These are phyloP conservation scores for Scaptomyza parva DNA, from an alignment of 2,888 invertebrate species.

Conservation along the genomic window DNA sequence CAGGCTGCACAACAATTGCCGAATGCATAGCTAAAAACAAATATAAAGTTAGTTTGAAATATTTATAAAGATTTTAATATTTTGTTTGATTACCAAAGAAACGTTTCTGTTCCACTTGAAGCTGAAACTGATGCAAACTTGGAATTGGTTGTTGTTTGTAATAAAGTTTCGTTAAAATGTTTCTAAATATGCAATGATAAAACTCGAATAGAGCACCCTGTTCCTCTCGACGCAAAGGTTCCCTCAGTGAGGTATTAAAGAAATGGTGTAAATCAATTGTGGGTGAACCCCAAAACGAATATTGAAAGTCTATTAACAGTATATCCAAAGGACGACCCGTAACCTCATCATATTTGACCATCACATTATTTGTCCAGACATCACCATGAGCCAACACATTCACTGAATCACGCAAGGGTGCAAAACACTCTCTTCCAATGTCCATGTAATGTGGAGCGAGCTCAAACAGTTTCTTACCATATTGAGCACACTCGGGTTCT, in stretches of 20 bases:
- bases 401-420: slow-evolving; percentile 68
- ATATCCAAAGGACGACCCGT: slow-evolving; percentile 76
- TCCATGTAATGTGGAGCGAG: slow-evolving; percentile 82
- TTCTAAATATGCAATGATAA: slow-evolving; percentile 76
- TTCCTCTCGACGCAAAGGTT: slow-evolving; percentile 75
- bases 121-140: slow-evolving; percentile 75
- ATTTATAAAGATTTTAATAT: background rate
- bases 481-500: slow-evolving; percentile 63
- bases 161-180: slow-evolving; percentile 68
- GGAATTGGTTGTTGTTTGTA: slow-evolving; percentile 79
- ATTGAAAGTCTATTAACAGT: slow-evolving; percentile 83
- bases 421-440: slow-evolving; percentile 78
- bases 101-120: slow-evolving; percentile 77
- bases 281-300: slow-evolving; percentile 83
- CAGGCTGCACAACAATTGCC: slow-evolving; percentile 80
- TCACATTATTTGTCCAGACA: slow-evolving; percentile 84
- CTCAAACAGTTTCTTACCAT: slow-evolving; percentile 75
- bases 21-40: slow-evolving; percentile 77
- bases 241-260: slow-evolving; percentile 82
- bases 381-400: slow-evolving; percentile 84
- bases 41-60: accelerated
- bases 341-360: slow-evolving; percentile 81
- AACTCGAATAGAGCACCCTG: slow-evolving; percentile 80
- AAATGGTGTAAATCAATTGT: slow-evolving; percentile 83
- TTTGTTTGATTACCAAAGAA: slow-evolving; percentile 74